Percentiles rank a stretch among this genome's conserved stretches.
Evolutionary conservation across 2,797 vertebrate genomes (phyloP).

Genomic region (Schizopygopsis pylzovi): DNA sequence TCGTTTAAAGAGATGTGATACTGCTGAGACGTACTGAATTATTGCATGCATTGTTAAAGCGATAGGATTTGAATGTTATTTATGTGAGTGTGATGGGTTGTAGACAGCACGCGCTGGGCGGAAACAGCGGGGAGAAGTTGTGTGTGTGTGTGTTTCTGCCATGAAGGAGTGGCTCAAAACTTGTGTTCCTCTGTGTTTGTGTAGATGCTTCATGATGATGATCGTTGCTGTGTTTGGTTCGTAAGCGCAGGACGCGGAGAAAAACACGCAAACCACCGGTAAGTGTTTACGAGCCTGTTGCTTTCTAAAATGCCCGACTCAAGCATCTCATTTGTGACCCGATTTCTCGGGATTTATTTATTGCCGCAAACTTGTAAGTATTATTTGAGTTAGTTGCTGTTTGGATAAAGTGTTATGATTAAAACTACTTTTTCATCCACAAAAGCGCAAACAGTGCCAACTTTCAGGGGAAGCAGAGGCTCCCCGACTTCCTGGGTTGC

Average conservation of each 20-base stretch:
- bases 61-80: slow-evolving; percentile 5
- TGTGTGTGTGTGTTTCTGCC: background rate
- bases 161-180: slow-evolving; percentile 55
- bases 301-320: background rate
- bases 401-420: too few relatives aligned
- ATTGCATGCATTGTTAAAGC: background rate
- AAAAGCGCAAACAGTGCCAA: slow-evolving; percentile 25
- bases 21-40: background rate
- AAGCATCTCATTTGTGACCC: background rate
- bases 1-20: slow-evolving; percentile 25
- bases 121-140: slow-evolving; percentile 47
- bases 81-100: slow-evolving; percentile 28
- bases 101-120: slow-evolving; percentile 18
- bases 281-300: slow-evolving; percentile 35
- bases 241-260: slow-evolving; percentile 31
- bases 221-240: slow-evolving; percentile 8
- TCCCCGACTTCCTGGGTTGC: slow-evolving; percentile 35
- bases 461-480: slow-evolving; percentile 26
- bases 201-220: slow-evolving; percentile 37
- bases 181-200: slow-evolving; percentile 27
- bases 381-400: background rate
- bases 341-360: background rate
- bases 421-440: background rate
- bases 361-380: background rate
- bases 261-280: slow-evolving; percentile 23